Percentiles rank a stretch among this genome's conserved stretches.
These are phyloP conservation scores for Drosophila longiperda DNA, from an alignment of 2,888 invertebrate genomes.

Conservation along the genomic window DNA sequence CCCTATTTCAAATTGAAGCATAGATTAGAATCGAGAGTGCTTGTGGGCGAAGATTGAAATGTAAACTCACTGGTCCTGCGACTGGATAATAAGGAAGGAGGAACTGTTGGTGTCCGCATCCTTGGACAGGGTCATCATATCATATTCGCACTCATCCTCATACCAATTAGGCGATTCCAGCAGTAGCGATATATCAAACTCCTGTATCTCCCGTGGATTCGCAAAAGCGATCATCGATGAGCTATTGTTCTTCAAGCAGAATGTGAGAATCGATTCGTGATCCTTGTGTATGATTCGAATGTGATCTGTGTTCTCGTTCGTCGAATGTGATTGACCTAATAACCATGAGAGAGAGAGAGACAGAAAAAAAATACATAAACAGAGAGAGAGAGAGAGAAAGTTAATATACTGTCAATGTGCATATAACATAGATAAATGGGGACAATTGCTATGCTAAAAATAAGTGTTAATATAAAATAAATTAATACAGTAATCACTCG, in stretches of 20 bases:
- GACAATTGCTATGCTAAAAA: not conserved
- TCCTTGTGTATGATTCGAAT: slow-evolving; percentile 99
- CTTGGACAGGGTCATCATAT: slow-evolving; percentile 93
- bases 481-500: not conserved
- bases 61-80: slow-evolving; percentile 83
- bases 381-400: not conserved
- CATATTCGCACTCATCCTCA: slow-evolving; percentile 98
- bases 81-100: slow-evolving; percentile 96
- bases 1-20: slow-evolving; percentile 41
- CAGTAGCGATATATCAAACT: slow-evolving; percentile 97
- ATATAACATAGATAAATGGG: not conserved
- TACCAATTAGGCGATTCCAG: slow-evolving; percentile 96
- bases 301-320: slow-evolving; percentile 87
- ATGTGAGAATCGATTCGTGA: slow-evolving; percentile 98
- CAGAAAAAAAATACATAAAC: slow-evolving; percentile 2
- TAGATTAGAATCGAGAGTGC: not conserved
- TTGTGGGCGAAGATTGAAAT: too few species aligned
- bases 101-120: slow-evolving; percentile 88
- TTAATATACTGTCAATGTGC: not conserved
- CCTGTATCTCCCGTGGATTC: slow-evolving; percentile 98
- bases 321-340: slow-evolving; percentile 70
- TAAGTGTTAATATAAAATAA: not conserved
- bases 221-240: slow-evolving; percentile 95
- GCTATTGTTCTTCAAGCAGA: slow-evolving; percentile 97
- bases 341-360: not conserved